Evolutionary conservation across 2,797 vertebrate species (phyloP).

Genomic region (Periophthalmus magnuspinnatus): DNA sequence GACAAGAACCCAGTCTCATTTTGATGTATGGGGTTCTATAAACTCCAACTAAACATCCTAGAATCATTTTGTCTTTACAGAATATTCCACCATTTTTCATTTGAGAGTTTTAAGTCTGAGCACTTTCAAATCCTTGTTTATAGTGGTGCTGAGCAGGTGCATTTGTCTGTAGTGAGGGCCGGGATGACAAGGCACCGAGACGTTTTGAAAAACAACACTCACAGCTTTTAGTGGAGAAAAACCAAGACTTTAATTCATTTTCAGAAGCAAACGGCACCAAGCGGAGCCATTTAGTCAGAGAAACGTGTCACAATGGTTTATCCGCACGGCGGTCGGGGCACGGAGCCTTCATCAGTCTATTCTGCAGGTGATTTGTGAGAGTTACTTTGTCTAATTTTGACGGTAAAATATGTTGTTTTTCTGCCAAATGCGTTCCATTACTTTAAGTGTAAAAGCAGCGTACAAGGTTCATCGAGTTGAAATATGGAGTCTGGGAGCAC

Average conservation of each 20-base stretch:
- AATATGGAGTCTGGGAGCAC: conserved; percentile 6
- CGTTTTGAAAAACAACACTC: conserved; percentile 1
- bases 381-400: conserved; percentile 14
- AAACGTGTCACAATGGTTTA: conserved; percentile 5
- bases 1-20: background rate
- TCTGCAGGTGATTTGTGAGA: conserved; percentile 7
- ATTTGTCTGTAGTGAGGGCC: conserved; percentile 2
- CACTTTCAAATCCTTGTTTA: background rate
- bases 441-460: conserved; percentile 7
- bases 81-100: background rate
- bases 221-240: conserved; percentile 10
- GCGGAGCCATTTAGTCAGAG: conserved; percentile 6
- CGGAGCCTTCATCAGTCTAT: background rate
- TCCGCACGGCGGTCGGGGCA: background rate
- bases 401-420: conserved; percentile 11
- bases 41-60: background rate
- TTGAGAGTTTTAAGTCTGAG: too few species aligned
- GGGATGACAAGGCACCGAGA: conserved; percentile 2
- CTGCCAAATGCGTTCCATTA: conserved; percentile 2
- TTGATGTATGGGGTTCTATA: background rate
- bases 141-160: background rate
- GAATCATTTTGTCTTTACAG: background rate
- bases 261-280: conserved; percentile 3
- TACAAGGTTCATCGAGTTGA: background rate
- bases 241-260: background rate